Base-by-base conservation (phyloP, 2,113 vertebrate species). In the Chelonoidis abingdonii region DNA sequence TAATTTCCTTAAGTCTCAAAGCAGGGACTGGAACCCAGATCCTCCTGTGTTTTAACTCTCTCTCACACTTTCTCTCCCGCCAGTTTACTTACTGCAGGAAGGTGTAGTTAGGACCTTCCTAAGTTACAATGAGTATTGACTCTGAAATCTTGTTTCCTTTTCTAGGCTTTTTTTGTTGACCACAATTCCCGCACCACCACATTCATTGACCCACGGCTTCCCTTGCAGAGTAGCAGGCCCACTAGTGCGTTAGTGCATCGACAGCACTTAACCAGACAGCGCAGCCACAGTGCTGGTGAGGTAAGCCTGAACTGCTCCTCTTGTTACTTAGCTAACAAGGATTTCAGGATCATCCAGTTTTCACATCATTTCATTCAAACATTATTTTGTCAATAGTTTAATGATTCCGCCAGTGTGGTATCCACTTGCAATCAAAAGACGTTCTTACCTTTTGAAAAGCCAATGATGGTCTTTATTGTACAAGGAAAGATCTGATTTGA, bases 261-360 rank as follows among this genome's bases (percentile, higher is more conserved):
- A 85, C 99, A 99, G 94, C 99, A 99, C 95, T 95, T 99, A 93
- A 99, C 99, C 0, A 98, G 99, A 10, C 99, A 99, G 38, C 99
- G 99, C 96, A 99, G 99, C 97, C 99, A 99, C 98, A 99, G 99
- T 0, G 99, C 99, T 1, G 99, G 99, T 5, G 99, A 99, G 99
- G 99, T 99, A 84, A 98, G 98, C 54, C 72, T 4, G 52, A 1
- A 0, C 89, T 50, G 13, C 2, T 31, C 54, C 24, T 89, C 44
- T 27, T 78, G 38, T 76, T 47, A 0, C 0, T 72, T 10, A 79
- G 8, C 6, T 52, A 35, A 14, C 10, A 0, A 0, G 17, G 3
- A 4, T 27, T 2, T 80, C 57, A 25, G 8, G 25, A 31, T 80
- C 80, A 0, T 59, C 27, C 27, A 29, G 35, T 53, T 52, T 85